phyloP scores from a whole-genome alignment of 2,113 vertebrate genomes.

The Phalacrocorax pelagicus region DNA sequence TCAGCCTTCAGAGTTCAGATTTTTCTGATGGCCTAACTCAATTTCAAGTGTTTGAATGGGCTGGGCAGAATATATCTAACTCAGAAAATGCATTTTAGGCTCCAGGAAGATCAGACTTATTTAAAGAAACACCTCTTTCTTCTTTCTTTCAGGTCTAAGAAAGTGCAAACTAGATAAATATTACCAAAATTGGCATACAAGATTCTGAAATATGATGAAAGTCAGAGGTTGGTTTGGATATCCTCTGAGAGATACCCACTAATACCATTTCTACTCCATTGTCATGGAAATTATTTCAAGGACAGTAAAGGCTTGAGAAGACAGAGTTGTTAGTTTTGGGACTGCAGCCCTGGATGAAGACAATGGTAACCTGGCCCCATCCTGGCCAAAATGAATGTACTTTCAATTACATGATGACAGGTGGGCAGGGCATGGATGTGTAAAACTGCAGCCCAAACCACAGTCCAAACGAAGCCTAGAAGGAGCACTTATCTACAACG shows the following conservation, averaged over 20 bases:
- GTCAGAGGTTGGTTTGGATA: not conserved
- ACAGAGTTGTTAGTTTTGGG: not conserved
- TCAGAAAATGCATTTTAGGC: not conserved
- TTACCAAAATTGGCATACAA: not conserved
- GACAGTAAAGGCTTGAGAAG: not conserved
- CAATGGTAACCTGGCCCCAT: accelerated
- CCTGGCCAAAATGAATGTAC: not conserved
- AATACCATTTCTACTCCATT: not conserved
- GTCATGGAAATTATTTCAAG: not conserved
- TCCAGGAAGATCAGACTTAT: not conserved
- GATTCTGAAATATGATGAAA: not conserved
- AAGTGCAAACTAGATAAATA: not conserved
- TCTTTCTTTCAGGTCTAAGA: not conserved
- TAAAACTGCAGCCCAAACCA: not conserved
- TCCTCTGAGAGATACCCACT: not conserved
- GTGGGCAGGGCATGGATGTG: not conserved
- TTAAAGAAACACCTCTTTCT: not conserved
- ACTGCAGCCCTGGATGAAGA: not conserved
- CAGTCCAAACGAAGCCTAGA: not conserved
- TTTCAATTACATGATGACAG: not conserved
- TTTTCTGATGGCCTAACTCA: not conserved
- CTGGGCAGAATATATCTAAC: not conserved
- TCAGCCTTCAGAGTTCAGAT: not conserved
- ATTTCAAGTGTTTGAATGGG: not conserved
- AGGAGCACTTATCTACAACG: not conserved